A percentile compares a stretch with the other conserved stretches of the same genome.
Conservation (phyloP, 2,888 invertebrate genomes). For the Ichneumoninae sp. region DNA sequence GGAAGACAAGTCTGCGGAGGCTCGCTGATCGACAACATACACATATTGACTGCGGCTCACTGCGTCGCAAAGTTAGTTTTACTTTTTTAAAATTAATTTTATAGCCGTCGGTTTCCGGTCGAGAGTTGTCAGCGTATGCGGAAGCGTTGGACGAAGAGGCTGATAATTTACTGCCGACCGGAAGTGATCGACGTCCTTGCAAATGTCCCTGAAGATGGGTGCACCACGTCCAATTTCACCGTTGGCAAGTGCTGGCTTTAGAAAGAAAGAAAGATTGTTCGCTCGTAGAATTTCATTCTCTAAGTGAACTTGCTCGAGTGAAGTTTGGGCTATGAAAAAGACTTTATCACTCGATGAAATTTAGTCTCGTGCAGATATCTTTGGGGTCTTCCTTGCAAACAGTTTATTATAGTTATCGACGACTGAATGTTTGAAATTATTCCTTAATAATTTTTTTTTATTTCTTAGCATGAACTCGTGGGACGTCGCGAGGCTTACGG, state of each 20-base stretch:
- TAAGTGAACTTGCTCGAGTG: too few species aligned
- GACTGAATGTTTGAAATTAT: background rate
- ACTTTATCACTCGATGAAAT: too few species aligned
- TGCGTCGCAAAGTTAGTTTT: conserved; percentile 93
- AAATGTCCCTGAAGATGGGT: too few species aligned
- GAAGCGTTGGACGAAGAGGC: too few species aligned
- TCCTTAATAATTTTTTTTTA: conserved; percentile 19
- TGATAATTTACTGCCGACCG: background rate
- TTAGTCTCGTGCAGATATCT: too few species aligned
- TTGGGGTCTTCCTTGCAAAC: background rate
- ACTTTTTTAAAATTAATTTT: background rate
- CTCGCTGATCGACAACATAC: conserved; percentile 91
- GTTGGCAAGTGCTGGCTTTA: too few species aligned
- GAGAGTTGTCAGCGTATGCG: too few species aligned
- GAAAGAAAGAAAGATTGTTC: too few species aligned
- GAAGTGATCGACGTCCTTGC: background rate
- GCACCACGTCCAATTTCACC: too few species aligned
- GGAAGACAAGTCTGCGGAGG: conserved; percentile 96
- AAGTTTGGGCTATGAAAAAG: too few species aligned
- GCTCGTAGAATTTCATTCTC: too few species aligned
- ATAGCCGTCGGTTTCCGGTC: background rate
- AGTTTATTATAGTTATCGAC: background rate
- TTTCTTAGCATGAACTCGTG: conserved; percentile 92
- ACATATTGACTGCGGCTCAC: conserved; percentile 94
- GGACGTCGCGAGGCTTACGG: conserved; percentile 93